Percentiles rank a stretch among this genome's conserved stretches.
Evolutionary conservation across 2,113 vertebrate genomes (phyloP).

Genomic region (Channa argus): DNA sequence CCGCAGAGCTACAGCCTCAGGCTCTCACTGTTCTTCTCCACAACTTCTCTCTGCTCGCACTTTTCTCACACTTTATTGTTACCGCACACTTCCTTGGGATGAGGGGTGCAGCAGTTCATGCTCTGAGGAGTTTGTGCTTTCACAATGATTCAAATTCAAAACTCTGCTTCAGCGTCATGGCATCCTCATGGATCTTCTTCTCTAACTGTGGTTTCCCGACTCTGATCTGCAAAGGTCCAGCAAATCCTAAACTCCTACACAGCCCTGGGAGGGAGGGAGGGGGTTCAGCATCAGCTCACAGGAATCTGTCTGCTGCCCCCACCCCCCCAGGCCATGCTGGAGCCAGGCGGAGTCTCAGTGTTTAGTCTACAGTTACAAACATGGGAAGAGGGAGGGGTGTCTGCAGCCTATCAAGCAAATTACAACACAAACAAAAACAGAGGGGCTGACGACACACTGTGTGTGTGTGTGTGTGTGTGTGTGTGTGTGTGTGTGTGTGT

Average conservation of each 20-base stretch:
- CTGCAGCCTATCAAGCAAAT: slow-evolving; percentile 46
- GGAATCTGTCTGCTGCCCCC: slow-evolving; percentile 2
- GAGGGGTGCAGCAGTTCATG: no score
- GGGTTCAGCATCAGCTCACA: slow-evolving; percentile 2
- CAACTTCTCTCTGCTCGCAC: no score
- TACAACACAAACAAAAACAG: slow-evolving; percentile 33
- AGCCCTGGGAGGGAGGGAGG: background rate
- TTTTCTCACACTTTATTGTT: no score
- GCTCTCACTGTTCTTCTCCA: no score
- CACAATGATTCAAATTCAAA: no score
- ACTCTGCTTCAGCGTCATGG: no score
- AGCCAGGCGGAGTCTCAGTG: slow-evolving; percentile 23
- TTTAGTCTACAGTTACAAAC: slow-evolving; percentile 35
- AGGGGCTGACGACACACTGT: slow-evolving; percentile 26
- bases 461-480: background rate
- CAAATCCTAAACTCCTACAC: background rate
- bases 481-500: slow-evolving; percentile 1
- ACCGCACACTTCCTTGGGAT: no score
- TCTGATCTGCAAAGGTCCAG: background rate
- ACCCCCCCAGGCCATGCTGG: background rate
- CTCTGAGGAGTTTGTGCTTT: no score
- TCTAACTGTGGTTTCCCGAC: background rate
- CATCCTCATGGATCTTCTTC: no score
- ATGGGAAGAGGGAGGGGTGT: slow-evolving; percentile 7
- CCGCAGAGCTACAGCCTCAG: no score